Conservation (phyloP, 1,140 invertebrate genomes). For the Delia radicum region DNA sequence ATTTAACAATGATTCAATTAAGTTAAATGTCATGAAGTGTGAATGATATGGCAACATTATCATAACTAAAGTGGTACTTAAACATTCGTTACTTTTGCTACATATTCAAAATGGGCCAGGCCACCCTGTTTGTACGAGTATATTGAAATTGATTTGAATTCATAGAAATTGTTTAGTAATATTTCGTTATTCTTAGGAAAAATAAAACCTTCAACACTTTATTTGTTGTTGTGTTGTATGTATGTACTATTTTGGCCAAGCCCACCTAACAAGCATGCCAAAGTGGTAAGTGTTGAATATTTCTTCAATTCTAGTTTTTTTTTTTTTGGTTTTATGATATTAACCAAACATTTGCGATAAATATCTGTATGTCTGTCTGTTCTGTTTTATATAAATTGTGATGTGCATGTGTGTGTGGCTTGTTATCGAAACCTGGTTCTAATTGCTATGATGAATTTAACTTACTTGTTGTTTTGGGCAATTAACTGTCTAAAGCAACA, state of each 20-base stretch:
- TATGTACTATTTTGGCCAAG: background rate
- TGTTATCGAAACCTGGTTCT: conserved; percentile 15
- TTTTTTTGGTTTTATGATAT: background rate
- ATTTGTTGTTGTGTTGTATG: too few relatives aligned
- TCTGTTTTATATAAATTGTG: background rate
- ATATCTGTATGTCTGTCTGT: background rate
- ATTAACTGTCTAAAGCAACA: background rate
- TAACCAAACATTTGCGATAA: background rate
- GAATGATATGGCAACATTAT: too few relatives aligned
- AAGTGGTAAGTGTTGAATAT: background rate
- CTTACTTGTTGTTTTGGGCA: background rate
- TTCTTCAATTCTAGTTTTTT: background rate
- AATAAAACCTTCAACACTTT: background rate
- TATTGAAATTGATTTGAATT: background rate
- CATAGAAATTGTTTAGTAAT: background rate
- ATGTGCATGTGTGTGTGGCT: background rate
- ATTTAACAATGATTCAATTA: background rate
- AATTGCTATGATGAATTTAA: conserved; percentile 7
- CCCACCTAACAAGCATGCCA: background rate
- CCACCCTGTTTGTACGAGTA: background rate
- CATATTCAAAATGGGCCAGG: background rate
- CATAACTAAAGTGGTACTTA: too few relatives aligned
- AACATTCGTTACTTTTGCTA: too few relatives aligned
- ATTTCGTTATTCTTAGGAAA: background rate
- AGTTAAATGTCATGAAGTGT: too few relatives aligned